These are phyloP conservation scores for Drosophila villosipedis DNA, from an alignment of 2,888 invertebrate genomes.

Conservation along the genomic window DNA sequence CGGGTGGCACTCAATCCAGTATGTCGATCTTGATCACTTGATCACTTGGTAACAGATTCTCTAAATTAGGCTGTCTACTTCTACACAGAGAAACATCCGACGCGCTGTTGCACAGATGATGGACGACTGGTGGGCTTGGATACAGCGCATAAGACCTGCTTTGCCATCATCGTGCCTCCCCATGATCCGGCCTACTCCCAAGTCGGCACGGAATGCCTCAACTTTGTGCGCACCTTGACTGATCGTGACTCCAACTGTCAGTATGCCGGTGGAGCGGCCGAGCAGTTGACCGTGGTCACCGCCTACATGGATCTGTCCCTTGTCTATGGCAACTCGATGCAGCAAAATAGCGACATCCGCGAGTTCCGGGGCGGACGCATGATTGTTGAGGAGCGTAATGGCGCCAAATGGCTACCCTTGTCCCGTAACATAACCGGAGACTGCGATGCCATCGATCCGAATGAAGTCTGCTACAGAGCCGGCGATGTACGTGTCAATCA, in stretches of 20 bases:
- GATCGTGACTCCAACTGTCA: slow-evolving; percentile 88
- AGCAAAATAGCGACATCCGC: slow-evolving; percentile 89
- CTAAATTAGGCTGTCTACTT: not conserved
- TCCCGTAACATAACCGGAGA: slow-evolving; percentile 89
- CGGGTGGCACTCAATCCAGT: slow-evolving; percentile 89
- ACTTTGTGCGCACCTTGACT: slow-evolving; percentile 89
- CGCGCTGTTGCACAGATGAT: slow-evolving; percentile 88
- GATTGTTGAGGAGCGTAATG: slow-evolving; percentile 87
- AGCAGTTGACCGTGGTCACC: slow-evolving; percentile 87
- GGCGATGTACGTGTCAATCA: slow-evolving; percentile 87
- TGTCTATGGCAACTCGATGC: slow-evolving; percentile 91
- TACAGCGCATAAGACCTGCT: slow-evolving; percentile 85
- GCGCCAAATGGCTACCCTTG: slow-evolving; percentile 90
- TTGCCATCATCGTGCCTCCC: slow-evolving; percentile 87
- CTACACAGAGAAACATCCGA: slow-evolving; percentile 86
- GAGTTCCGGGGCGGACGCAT: slow-evolving; percentile 89
- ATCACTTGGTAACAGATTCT: not conserved
- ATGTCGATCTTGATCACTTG: slow-evolving; percentile 81
- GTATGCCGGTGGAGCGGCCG: slow-evolving; percentile 86
- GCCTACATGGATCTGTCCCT: slow-evolving; percentile 90
- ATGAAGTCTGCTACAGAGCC: slow-evolving; percentile 91
- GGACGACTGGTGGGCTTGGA: slow-evolving; percentile 86
- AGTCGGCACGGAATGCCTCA: slow-evolving; percentile 88
- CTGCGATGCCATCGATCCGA: slow-evolving; percentile 88
- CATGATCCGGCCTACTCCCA: slow-evolving; percentile 87